Percentiles rank a stretch among this genome's conserved stretches.
Evolutionary conservation across 2,797 vertebrate genomes (phyloP).

Genomic region (Naso thynnoides): DNA sequence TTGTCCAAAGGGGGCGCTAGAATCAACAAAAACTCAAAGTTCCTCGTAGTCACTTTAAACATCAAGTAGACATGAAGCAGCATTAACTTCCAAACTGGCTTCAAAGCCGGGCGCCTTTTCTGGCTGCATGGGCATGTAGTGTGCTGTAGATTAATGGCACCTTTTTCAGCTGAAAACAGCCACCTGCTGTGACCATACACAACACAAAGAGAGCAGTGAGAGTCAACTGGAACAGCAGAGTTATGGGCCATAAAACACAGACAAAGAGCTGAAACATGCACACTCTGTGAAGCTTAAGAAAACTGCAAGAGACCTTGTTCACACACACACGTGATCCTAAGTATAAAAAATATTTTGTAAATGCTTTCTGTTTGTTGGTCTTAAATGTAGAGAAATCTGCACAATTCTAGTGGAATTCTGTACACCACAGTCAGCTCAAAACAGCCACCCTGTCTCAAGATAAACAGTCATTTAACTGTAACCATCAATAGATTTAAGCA

Average conservation of each 20-base stretch:
- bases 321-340: too few relatives aligned
- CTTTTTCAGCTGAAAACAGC: background rate
- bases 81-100: too few relatives aligned
- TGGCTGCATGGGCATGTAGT: background rate
- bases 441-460: background rate
- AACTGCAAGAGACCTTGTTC: background rate
- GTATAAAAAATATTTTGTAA: background rate
- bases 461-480: background rate
- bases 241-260: background rate
- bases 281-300: background rate
- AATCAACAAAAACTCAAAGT: too few relatives aligned
- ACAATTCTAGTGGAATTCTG: background rate
- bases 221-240: background rate
- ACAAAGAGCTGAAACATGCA: background rate
- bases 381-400: background rate
- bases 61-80: too few relatives aligned
- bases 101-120: too few relatives aligned
- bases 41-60: too few relatives aligned
- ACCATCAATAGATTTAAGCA: conserved; percentile 14
- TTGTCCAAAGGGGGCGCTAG: too few relatives aligned
- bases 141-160: background rate
- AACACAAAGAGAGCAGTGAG: background rate
- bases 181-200: background rate
- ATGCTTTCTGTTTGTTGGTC: background rate
- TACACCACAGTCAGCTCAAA: conserved; percentile 14